These are phyloP conservation scores for Anniella stebbinsi DNA, from an alignment of 2,797 vertebrate species.

Conservation along the genomic window DNA sequence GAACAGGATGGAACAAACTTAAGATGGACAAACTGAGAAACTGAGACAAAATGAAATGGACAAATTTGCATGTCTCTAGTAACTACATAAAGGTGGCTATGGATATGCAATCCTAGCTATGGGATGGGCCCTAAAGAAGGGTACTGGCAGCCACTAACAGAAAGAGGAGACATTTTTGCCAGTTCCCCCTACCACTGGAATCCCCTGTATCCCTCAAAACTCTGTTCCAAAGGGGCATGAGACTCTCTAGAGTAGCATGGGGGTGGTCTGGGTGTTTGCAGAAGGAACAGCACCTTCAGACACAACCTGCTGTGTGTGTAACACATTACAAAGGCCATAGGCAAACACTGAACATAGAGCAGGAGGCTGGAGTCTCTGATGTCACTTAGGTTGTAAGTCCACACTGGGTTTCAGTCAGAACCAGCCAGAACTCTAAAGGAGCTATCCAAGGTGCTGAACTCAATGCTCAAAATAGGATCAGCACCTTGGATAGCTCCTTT, in stretches of 20 bases:
- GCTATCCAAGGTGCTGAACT: too few relatives aligned
- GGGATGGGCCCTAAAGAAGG: background rate
- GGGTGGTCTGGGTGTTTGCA: background rate
- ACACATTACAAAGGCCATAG: background rate
- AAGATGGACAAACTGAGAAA: too few relatives aligned
- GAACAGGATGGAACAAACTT: too few relatives aligned
- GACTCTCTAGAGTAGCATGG: background rate
- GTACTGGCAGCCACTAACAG: background rate
- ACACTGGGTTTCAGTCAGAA: too few relatives aligned
- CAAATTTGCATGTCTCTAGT: too few relatives aligned
- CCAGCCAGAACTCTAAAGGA: too few relatives aligned
- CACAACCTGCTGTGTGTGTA: background rate
- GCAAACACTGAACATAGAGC: background rate
- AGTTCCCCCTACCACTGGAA: background rate
- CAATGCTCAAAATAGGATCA: too few relatives aligned
- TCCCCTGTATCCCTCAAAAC: background rate
- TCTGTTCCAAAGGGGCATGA: background rate
- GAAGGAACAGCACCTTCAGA: background rate
- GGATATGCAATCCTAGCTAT: background rate
- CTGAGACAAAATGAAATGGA: too few relatives aligned
- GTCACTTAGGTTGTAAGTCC: too few relatives aligned
- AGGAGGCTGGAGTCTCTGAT: too few relatives aligned
- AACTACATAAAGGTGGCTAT: background rate
- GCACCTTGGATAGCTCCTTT: too few relatives aligned
- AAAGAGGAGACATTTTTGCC: too few relatives aligned